Base-by-base conservation (phyloP, 2,797 vertebrate species). In the Champsocephalus esox region DNA sequence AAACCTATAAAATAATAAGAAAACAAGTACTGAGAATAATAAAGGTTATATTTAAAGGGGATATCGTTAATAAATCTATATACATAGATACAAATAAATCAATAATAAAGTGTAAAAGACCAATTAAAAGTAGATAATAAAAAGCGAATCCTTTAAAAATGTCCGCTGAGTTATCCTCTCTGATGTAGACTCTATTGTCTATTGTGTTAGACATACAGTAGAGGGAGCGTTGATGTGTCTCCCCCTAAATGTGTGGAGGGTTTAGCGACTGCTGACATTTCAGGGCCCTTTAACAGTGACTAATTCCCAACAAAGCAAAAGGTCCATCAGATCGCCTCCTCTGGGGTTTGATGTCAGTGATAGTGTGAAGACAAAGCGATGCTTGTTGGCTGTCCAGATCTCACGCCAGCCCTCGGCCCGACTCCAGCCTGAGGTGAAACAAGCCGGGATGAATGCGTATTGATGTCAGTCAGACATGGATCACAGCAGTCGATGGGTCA, bases 391-490 rank as follows among this genome's bases (percentile, higher is more conserved):
- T 48, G 56, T 79, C 78, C 75, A 70, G 66, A 80, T 80, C 78
- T 76, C 59, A 57, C 44, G 80, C 73, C 83, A 75, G 74, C 88
- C 84, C 7, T 73, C 56, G 73, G 83, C 79, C 81, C 12, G 7
- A 12, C 57, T 49, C 46, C 78, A 50, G 88, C 90, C 88, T 8
- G 84, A 79, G 88, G 90, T 91, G 82, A 86, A 89, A 86, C 84
- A 62, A 81, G 87, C 79, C 49, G 71, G 81, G 90, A 91, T 81
- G 87, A 88, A 92, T 92, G 91, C 80, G 87, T 88, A 92, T 89
- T 86, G 88, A 89, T 92, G 89, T 91, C 89, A 86, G 86, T 86
- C 86, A 88, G 88, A 82, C 89, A 87, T 88, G 91, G 91, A 93
- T 92, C 90, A 90, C 83, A 55, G 89, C 82, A 70, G 89, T 61